Evolutionary conservation across 2,113 vertebrate genomes (phyloP).

Genomic region (Perca schrenkii): DNA sequence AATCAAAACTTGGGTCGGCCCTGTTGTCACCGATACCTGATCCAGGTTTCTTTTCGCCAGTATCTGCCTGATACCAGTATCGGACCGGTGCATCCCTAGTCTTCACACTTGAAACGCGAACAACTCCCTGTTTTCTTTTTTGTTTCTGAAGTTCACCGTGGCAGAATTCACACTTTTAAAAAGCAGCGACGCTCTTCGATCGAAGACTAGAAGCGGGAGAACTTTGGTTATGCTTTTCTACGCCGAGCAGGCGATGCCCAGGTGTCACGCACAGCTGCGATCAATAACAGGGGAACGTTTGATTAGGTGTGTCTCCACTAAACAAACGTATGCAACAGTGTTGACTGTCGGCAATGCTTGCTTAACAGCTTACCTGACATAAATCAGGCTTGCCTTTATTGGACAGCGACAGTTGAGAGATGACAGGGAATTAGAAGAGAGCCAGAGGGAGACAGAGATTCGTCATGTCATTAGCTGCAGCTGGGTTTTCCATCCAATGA

Average conservation of each 20-base stretch:
- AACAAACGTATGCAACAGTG: neutral
- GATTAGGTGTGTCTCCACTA: neutral
- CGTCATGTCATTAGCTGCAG: neutral
- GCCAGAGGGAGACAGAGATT: neutral
- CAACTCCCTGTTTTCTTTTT: neutral
- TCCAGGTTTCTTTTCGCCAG: too few species aligned
- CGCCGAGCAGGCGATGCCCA: neutral
- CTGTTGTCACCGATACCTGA: too few species aligned
- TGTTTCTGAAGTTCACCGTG: neutral
- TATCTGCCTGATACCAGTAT: too few species aligned
- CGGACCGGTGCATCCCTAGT: too few species aligned
- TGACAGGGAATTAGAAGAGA: constrained; percentile 1
- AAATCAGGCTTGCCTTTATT: neutral
- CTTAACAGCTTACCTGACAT: neutral
- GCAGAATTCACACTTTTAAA: neutral
- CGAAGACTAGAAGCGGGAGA: neutral
- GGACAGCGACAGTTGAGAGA: neutral
- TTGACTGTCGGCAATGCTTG: neutral
- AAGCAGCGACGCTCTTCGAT: neutral
- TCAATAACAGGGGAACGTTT: neutral
- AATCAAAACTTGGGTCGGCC: too few species aligned
- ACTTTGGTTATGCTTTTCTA: neutral
- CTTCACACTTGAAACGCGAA: neutral
- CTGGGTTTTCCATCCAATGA: neutral
- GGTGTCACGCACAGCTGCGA: neutral